Evolutionary conservation across 2,113 vertebrate genomes (phyloP), one percentile per base, ranked within the genome.

Genomic region (Lasiurus cinereus): DNA sequence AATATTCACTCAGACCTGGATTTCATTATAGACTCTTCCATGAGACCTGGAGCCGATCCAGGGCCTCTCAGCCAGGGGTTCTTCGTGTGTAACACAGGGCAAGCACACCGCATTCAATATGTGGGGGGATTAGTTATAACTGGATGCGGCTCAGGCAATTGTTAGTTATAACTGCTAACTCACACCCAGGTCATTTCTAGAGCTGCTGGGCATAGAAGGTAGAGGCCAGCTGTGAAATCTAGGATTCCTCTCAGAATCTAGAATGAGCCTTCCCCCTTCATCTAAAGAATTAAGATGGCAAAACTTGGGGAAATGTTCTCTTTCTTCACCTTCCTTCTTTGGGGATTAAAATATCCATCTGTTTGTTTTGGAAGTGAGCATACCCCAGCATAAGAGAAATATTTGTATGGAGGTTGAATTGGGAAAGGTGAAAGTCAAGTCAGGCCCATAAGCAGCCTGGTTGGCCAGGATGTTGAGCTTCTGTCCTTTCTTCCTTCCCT

Each of bases 91-190:
- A 36, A 36, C 9, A 4, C 0, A 13, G 48, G 24, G 56, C 11
- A 16, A 10, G 29, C 22, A 8, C 14, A 7, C 13, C 10, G 9
- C 12, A 1, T 2, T 31, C 14, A 10, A 0, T 2, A 29, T 2
- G 7, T 48, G 24, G 18, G 21, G 16, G 56, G 15, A 46, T 39
- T 2, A 15, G 14, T 19, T 24, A 12, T 27, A 18, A 39, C 22
- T 4, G 13, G 8, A 62, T 0, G 15, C 64, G 33, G 59, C 24
- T 77, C 43, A 10, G 2, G 13, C 21, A 11, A 39, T 4, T 39
- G 3, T 29, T 13, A 69, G 56, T 31, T 8, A 16, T 27, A 14
- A 8, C n/a, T 27, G 21, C 50, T 31, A 2, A 2, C 76, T 83
- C 24, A n/a, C 6, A 22, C 13, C 73, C 54, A n/a, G 27, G 27